Conservation (phyloP, 2,888 invertebrate genomes). For the Tachina fera region DNA sequence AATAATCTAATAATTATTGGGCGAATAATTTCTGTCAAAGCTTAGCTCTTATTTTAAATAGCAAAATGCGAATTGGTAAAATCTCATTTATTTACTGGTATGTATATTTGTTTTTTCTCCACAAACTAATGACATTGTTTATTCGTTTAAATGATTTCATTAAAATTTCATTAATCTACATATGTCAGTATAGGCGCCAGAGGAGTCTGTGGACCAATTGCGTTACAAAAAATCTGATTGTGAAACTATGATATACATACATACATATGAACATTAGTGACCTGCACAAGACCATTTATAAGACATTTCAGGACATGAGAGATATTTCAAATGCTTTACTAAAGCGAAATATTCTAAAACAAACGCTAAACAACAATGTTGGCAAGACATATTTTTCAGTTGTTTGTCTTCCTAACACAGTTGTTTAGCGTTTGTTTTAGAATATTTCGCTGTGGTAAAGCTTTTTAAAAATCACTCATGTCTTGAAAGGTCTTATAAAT, state of each 20-base stretch:
- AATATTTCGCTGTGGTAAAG: no score
- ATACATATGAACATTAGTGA: no score
- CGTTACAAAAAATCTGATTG: neutral
- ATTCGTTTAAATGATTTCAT: neutral
- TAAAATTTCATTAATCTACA: constrained; percentile 6
- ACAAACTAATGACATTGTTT: constrained; percentile 7
- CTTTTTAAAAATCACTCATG: no score
- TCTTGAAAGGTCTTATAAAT: no score
- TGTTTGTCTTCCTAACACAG: no score
- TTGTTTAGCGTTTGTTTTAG: no score
- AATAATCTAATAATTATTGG: neutral
- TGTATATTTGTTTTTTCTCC: neutral
- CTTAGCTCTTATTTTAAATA: neutral
- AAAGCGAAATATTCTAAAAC: no score
- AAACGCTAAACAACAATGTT: no score
- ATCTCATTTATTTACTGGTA: neutral
- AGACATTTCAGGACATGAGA: no score
- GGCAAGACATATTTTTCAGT: no score
- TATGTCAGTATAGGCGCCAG: constrained; percentile 29
- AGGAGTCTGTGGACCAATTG: neutral
- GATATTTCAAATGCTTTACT: no score
- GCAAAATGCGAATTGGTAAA: neutral
- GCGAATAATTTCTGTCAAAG: neutral
- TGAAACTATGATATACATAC: neutral
- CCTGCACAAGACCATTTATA: no score